Percentiles rank a stretch among this genome's conserved stretches.
These are phyloP conservation scores for Glaucomys volans DNA, from an alignment of 2,113 vertebrate species.

Conservation along the genomic window DNA sequence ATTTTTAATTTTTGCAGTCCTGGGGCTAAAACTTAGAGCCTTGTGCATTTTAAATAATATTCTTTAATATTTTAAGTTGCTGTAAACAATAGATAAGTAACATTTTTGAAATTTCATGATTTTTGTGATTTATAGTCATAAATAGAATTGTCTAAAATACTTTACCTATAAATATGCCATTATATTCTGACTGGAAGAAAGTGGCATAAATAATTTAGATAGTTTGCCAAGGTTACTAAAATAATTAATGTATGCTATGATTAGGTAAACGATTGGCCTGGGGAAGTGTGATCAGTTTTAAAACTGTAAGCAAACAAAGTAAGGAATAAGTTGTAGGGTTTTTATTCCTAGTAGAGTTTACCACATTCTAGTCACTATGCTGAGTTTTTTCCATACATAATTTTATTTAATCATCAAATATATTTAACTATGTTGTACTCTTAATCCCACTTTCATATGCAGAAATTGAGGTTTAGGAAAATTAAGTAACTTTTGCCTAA, in stretches of 20 bases:
- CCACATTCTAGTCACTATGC: background rate
- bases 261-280: constrained; percentile 8
- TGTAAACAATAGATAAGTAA: background rate
- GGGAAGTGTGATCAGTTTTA: background rate
- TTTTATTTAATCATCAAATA: constrained; percentile 35
- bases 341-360: background rate
- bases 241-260: background rate
- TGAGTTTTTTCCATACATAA: constrained; percentile 28
- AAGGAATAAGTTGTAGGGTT: background rate
- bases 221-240: constrained; percentile 1
- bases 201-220: constrained; percentile 38
- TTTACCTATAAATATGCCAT: background rate
- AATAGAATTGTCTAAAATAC: constrained; percentile 46
- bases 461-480: constrained; percentile 43
- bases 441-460: background rate
- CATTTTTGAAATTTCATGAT: constrained; percentile 38
- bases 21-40: background rate
- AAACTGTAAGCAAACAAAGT: constrained; percentile 19
- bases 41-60: background rate
- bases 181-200: background rate
- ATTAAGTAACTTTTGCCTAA: constrained; percentile 55
- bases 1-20: background rate
- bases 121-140: background rate
- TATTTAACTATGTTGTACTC: background rate
- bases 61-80: constrained; percentile 31